Base-by-base conservation (phyloP, 2,797 vertebrate species). In the Helarctos malayanus region DNA sequence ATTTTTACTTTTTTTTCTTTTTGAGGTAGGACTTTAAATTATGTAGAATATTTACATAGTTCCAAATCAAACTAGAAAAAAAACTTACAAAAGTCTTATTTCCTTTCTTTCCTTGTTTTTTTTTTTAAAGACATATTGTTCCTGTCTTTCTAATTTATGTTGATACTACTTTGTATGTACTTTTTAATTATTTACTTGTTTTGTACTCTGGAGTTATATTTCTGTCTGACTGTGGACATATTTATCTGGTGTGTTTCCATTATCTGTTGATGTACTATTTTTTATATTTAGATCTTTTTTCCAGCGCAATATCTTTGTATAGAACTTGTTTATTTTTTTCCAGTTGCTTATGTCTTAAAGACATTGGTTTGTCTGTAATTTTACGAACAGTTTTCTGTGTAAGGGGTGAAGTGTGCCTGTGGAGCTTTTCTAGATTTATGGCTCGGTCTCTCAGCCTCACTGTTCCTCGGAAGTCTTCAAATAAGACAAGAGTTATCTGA, bases 11-110 rank as follows among this genome's bases (percentile, higher is more conserved):
- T 76, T 83, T 83, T 78, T 75, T 63, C 4, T 52, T 75, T 56
- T 68, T 89, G 11, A 87, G 81, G 52, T 56, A 47, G 38, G 59
- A 21, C 68, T 91, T 71, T 81, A 89, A 94, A 76, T 76, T 84
- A 76, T 45, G 35, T 38, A 83, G 94, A 63, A 76, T 38, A 54
- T 85, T 91, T 97, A 38, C 7, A 32, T 79, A 79, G 47, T 63
- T 89, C 0, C n/a, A 80, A 95, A 63, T 86, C 32, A 93, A 91
- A 59, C 21, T 18, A 56, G 57, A 11, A 76, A 96, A 78, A 78
- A 47, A 54, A 49, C 19, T 76, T 47, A 56, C 5, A 57, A 32
- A 73, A 84, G 9, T 81, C 41, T 78, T 80, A 41, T 80, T 76
- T 91, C 16, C 21, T 49, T 21, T 14, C 23, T 94, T 18, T 47